These are phyloP conservation scores for Falco biarmicus DNA, from an alignment of 2,797 vertebrate species.

Conservation along the genomic window DNA sequence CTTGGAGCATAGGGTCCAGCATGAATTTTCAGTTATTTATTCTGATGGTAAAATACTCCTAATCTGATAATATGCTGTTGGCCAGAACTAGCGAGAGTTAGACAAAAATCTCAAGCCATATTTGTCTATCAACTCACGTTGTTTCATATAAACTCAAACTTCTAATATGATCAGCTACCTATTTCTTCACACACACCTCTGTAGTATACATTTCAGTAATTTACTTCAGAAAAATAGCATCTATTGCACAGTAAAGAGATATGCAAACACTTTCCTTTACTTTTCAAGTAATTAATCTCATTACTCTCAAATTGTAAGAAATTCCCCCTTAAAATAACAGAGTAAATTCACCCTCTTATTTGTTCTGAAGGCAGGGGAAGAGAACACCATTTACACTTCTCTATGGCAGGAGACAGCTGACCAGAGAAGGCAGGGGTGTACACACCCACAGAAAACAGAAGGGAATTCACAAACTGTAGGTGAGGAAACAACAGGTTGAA, in stretches of 20 bases:
- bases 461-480: background rate
- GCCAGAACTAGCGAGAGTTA: background rate
- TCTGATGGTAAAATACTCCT: background rate
- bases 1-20: background rate
- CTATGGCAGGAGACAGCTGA: background rate
- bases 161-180: background rate
- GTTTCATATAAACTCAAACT: background rate
- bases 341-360: background rate
- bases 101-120: background rate
- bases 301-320: background rate
- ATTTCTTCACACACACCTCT: background rate
- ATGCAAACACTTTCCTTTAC: background rate
- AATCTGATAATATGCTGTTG: background rate
- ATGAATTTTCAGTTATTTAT: background rate
- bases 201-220: background rate
- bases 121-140: background rate
- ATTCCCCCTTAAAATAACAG: background rate
- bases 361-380: background rate
- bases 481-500: background rate
- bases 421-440: background rate
- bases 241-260: background rate
- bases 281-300: background rate
- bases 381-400: background rate
- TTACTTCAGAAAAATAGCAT: background rate
- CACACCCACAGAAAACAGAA: background rate